phyloP scores from a whole-genome alignment of 2,113 vertebrate species.

The Crotophaga sulcirostris region DNA sequence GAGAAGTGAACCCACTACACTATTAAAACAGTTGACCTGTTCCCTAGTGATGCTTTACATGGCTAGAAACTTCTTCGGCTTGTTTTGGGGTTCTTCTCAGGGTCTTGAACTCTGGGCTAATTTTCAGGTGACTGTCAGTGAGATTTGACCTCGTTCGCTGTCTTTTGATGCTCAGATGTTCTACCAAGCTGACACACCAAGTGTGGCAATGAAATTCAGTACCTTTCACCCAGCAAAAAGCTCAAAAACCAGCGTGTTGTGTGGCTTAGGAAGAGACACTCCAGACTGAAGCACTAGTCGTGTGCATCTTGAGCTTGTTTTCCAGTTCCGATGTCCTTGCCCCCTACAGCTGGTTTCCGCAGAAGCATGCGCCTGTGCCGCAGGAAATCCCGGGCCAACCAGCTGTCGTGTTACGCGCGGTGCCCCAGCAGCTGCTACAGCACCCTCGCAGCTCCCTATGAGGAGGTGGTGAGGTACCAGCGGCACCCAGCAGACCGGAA shows the following conservation, averaged over 20 bases:
- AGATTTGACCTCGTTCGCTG: not conserved
- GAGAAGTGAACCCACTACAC: not conserved
- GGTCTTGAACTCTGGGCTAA: not conserved
- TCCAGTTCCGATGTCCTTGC: not conserved
- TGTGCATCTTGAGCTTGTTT: rapidly evolving
- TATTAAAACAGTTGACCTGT: not conserved
- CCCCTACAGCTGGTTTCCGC: slow-evolving; percentile 86
- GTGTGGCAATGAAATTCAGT: not conserved
- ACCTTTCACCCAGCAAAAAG: not conserved
- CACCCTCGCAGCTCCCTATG: slow-evolving; percentile 78
- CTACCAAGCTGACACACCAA: not conserved
- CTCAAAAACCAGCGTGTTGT: not conserved
- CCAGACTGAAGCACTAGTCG: not conserved
- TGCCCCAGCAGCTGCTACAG: slow-evolving; percentile 73
- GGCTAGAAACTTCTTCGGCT: not conserved
- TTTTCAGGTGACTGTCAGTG: not conserved
- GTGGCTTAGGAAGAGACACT: not conserved
- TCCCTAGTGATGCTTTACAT: not conserved
- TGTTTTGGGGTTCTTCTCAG: not conserved
- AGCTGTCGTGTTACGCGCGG: slow-evolving; percentile 53
- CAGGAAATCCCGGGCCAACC: slow-evolving; percentile 69
- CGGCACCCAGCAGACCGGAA: slow-evolving; percentile 77
- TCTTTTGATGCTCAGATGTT: not conserved
- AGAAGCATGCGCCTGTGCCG: slow-evolving; percentile 91
- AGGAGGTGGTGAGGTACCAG: slow-evolving; percentile 92